Evolutionary conservation across 2,888 invertebrate genomes (phyloP), one percentile per base, ranked within the genome.

Genomic region (Hypsopygia costalis): DNA sequence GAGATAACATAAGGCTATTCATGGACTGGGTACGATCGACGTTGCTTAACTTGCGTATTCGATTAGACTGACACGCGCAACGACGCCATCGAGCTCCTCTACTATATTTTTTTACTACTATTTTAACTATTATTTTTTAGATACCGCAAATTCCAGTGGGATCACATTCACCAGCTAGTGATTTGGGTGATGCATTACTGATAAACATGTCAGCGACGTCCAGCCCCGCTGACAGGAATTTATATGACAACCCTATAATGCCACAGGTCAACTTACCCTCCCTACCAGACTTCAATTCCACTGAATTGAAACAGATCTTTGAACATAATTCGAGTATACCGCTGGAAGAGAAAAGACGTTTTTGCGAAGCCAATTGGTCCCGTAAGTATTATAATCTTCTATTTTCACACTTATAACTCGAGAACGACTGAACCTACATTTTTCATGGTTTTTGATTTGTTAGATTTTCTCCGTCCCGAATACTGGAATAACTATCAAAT

Each of bases 281-380:
- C 1, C 11, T 38, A 16, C 39, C 39, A 1, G 39, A 66, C 1
- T 41, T 85, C 0, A 64, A 67, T 43, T 85, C 85, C 0, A 55
- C 67, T 0, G 86, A 86, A 36, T 46, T 85, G 7, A 73, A 76
- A 0, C 50, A 69, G 0, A 54, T 72, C 0, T 45, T 76, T 0
- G 56, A 55, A 7, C 47, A 50, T 10, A 55, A 62, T 27, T 45
- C 52, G 0, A 53, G 61, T 1, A 55, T 70, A 21, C 47, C 61
- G 0, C 43, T 60, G 0, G 67, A 67, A 0, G 67, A 69, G 6
- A 53, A 49, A 11, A 51, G 48, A 11, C 51, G 43, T 10, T 62
- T 69, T 28, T 41, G 34, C 6, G 54, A 53, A 1, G 37, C 49
- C 0, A 56, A 67, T 41, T 55, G 58, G 42, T 47, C 51, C 11